These are phyloP conservation scores for Automeris io DNA, from an alignment of 2,888 invertebrate genomes.

Conservation along the genomic window DNA sequence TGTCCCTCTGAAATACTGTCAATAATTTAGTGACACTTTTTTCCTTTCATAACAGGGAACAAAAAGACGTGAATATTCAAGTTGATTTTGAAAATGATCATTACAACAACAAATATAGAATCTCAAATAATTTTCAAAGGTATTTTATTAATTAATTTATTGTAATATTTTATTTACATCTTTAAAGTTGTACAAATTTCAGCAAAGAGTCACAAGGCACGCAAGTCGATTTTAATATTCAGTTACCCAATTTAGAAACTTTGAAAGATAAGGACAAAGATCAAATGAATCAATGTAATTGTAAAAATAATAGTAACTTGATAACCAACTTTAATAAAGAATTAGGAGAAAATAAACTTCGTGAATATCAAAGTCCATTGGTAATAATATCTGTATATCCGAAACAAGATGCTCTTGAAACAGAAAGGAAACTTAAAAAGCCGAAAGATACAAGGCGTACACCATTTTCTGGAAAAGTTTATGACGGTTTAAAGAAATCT, in stretches of 20 bases:
- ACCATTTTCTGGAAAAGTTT: neutral
- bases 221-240: constrained; percentile 42
- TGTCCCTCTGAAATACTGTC: neutral
- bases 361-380: constrained; percentile 39
- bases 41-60: constrained; percentile 13
- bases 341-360: constrained; percentile 16
- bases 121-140: neutral
- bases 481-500: neutral
- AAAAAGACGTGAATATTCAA: constrained; percentile 12
- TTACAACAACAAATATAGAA: neutral
- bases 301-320: constrained; percentile 15
- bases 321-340: constrained; percentile 10
- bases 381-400: constrained; percentile 65
- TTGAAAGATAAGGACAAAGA: constrained; percentile 19
- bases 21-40: neutral
- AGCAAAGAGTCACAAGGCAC: constrained; percentile 42
- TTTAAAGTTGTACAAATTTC: constrained; percentile 10
- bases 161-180: neutral
- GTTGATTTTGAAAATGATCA: constrained; percentile 11
- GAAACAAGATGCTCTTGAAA: constrained; percentile 29
- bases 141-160: neutral
- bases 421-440: constrained; percentile 12
- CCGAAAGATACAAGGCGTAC: neutral
- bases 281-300: constrained; percentile 36
- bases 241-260: constrained; percentile 13